Conservation (phyloP, 2,888 invertebrate species). For the Heliconius aoede region DNA sequence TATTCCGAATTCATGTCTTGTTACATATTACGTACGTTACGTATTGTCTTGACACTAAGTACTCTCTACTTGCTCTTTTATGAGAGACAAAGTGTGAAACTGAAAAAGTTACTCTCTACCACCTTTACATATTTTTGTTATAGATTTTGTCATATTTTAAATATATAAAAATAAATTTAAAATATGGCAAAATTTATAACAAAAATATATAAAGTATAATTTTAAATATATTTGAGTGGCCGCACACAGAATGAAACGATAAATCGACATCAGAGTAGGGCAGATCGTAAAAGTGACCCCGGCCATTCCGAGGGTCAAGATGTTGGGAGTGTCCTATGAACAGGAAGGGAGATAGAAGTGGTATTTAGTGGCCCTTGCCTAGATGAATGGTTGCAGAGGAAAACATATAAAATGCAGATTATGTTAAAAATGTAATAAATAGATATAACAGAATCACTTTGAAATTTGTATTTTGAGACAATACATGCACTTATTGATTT, state of each 20-base stretch:
- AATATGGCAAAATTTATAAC: no score
- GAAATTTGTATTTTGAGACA: neutral
- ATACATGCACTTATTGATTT: no score
- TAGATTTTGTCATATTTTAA: constrained; percentile 8
- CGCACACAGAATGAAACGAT: constrained; percentile 32
- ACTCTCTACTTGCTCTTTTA: neutral
- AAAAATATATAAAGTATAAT: no score
- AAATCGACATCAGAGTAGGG: constrained; percentile 40
- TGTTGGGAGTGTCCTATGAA: constrained; percentile 37
- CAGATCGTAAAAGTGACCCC: constrained; percentile 49
- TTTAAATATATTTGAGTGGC: constrained; percentile 24
- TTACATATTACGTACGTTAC: no score
- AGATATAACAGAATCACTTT: neutral
- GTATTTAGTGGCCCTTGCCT: neutral
- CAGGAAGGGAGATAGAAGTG: neutral
- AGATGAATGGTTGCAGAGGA: neutral
- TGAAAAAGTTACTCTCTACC: neutral
- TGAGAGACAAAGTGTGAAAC: neutral
- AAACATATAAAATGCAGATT: neutral
- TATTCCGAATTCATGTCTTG: no score
- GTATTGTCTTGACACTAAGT: no score
- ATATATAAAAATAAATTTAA: no score
- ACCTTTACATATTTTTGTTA: neutral
- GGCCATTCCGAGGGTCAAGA: constrained; percentile 52
- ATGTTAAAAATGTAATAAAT: neutral